Conservation (phyloP, 2,113 vertebrate genomes). For the Sciurus niger region DNA sequence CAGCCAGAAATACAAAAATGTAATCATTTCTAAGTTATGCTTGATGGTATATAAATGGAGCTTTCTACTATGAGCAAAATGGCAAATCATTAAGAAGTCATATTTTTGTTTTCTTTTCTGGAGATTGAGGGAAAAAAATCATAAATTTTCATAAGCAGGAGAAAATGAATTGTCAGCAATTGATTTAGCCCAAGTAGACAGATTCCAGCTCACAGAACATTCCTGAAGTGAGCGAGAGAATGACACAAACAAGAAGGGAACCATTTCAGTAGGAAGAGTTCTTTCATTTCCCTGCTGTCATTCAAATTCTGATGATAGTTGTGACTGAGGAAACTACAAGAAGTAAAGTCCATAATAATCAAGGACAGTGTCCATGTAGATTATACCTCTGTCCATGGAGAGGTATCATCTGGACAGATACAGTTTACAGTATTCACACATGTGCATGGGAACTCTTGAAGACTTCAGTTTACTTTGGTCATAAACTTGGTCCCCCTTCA, state of each 20-base stretch:
- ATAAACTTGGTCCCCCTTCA: neutral
- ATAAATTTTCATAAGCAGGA: neutral
- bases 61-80: neutral
- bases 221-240: neutral
- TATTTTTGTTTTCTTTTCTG: neutral
- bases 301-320: conserved; percentile 34
- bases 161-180: neutral
- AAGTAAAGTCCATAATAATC: neutral
- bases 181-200: neutral
- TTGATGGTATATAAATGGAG: neutral
- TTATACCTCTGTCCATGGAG: neutral
- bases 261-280: neutral
- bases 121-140: neutral
- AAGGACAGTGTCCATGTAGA: neutral
- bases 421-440: neutral
- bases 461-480: conserved; percentile 41
- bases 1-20: neutral
- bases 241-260: conserved; percentile 8
- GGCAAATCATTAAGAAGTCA: neutral
- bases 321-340: conserved; percentile 42
- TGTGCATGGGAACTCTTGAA: neutral
- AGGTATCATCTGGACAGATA: conserved; percentile 39
- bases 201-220: neutral
- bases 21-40: neutral
- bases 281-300: conserved; percentile 8